Conservation (phyloP, 2,113 vertebrate genomes). For the Nannobrachium achirus region DNA sequence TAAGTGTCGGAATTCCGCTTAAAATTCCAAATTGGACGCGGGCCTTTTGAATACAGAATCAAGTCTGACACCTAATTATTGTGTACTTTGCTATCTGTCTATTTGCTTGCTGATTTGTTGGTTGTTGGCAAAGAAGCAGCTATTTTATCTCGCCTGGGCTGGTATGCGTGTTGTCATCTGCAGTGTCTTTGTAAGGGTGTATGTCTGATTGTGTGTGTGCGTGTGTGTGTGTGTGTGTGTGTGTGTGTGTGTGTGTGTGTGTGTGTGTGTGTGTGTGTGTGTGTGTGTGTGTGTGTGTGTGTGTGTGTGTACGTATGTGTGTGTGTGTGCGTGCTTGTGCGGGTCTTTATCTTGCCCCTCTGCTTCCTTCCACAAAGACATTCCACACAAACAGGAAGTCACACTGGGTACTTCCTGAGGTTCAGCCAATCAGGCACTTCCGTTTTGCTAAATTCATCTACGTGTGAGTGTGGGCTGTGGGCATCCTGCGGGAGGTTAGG, state of each 20-base stretch:
- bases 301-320: too few relatives aligned
- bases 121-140: background rate
- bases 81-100: conserved; percentile 42
- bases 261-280: too few relatives aligned
- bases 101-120: conserved; percentile 4
- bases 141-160: background rate
- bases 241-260: too few relatives aligned
- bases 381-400: conserved; percentile 23
- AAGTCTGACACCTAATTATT: conserved; percentile 50
- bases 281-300: too few relatives aligned
- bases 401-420: conserved; percentile 46
- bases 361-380: background rate
- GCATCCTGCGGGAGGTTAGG: conserved; percentile 51
- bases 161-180: too few relatives aligned
- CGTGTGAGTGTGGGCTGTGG: background rate
- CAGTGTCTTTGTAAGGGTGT: too few relatives aligned
- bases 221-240: too few relatives aligned
- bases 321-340: too few relatives aligned
- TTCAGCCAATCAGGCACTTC: conserved; percentile 53
- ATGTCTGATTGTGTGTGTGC: too few relatives aligned
- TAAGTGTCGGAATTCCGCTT: conserved; percentile 26
- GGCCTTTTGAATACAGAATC: conserved; percentile 37
- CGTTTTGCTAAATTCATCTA: conserved; percentile 19
- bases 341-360: conserved; percentile 27
- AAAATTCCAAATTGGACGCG: conserved; percentile 39